A percentile compares a stretch with the other conserved stretches of the same genome.
phyloP scores from a whole-genome alignment of 1,140 invertebrate genomes.

The Megalopta genalis region DNA sequence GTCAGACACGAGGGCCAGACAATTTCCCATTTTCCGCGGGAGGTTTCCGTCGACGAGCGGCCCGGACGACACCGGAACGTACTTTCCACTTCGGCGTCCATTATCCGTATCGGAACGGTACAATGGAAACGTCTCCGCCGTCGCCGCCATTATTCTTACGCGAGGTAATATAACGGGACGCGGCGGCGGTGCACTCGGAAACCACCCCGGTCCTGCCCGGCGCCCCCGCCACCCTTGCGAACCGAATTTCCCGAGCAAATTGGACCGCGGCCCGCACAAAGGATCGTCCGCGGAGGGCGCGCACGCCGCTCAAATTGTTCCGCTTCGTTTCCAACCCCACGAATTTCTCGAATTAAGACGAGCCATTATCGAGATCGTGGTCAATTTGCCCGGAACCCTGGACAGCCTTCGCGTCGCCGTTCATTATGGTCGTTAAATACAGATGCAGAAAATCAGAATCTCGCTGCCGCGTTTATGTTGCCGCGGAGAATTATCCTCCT shows the following conservation, averaged over 20 bases:
- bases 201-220: constrained; percentile 4
- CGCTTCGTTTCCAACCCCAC: constrained; percentile 36
- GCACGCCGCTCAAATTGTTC: constrained; percentile 11
- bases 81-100: background rate
- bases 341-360: constrained; percentile 21
- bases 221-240: too few relatives aligned
- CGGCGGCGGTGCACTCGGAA: background rate
- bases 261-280: constrained; percentile 37
- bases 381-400: too few relatives aligned
- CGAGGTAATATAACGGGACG: constrained; percentile 22
- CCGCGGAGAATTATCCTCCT: too few relatives aligned
- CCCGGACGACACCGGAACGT: background rate
- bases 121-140: background rate
- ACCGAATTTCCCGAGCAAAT: constrained; percentile 48
- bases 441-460: too few relatives aligned
- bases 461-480: too few relatives aligned
- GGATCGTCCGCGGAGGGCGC: constrained; percentile 14
- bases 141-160: background rate
- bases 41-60: background rate
- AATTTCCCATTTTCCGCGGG: background rate
- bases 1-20: too few relatives aligned
- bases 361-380: background rate
- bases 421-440: too few relatives aligned
- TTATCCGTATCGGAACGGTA: background rate
- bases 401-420: too few relatives aligned